Evolutionary conservation across 2,113 vertebrate species (phyloP).

Genomic region (Capra hircus): DNA sequence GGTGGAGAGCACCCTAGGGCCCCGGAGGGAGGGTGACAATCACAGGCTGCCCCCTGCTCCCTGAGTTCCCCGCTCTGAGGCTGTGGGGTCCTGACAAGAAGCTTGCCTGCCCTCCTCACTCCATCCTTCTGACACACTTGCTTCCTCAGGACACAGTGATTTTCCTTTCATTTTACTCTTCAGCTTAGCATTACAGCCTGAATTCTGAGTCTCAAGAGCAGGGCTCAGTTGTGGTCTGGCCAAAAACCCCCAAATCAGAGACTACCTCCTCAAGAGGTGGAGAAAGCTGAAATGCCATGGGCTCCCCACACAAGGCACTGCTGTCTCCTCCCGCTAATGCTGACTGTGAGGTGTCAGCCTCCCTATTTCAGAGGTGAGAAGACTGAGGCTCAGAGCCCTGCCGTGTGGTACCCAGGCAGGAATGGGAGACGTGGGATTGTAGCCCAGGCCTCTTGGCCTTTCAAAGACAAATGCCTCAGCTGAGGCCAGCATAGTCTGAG

Average conservation of each 20-base stretch:
- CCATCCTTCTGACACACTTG: neutral
- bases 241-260: neutral
- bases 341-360: neutral
- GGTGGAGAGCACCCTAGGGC: neutral
- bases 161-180: neutral
- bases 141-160: neutral
- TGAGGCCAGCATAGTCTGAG: fast-evolving
- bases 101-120: neutral
- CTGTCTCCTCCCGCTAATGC: neutral
- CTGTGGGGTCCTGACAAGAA: neutral
- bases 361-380: neutral
- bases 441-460: neutral
- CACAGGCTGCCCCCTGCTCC: neutral
- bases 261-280: neutral
- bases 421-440: neutral
- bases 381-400: neutral
- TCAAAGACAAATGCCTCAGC: neutral
- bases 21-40: neutral
- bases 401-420: neutral
- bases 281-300: neutral
- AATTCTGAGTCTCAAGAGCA: neutral
- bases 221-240: neutral
- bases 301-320: too few relatives aligned
- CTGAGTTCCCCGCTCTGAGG: neutral
- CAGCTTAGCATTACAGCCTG: neutral